Base-by-base conservation (phyloP, 2,888 invertebrate species). In the Napeogenes sylphis region DNA sequence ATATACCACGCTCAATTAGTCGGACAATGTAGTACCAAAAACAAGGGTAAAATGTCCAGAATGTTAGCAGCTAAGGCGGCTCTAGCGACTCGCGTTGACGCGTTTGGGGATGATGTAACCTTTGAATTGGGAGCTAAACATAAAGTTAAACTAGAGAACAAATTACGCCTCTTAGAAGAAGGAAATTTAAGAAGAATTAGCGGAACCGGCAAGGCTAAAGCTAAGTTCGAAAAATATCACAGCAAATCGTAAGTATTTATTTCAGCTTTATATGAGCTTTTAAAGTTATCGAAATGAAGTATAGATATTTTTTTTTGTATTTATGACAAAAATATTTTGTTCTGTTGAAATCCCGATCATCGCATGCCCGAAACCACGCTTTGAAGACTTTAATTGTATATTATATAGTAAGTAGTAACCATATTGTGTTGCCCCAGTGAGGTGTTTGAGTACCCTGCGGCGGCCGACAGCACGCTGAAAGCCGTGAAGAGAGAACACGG, bases 21-120 rank as follows among this genome's bases (percentile, higher is more conserved):
- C 6, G 97, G 98, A 0, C 97, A 98, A 80, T 93, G 96, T 1
- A 96, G 95, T 77, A 93, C 95, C 0, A 97, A 96, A 82, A 95
- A 97, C 73, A 99, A 99, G 84, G 99, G 99, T 64, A 96, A 95
- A 86, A 95, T 96, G 93, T 97, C 99, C 0, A 92, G 99, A 74
- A 99, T 99, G 94, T 89, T 99, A 72, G 99, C 99, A 1, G 98
- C 99, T 0, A 99, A 99, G 84, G 96, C 98, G 0, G 93, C 99
- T 0, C 84, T 99, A 45, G 97, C 97, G 0, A 96, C 97, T 0
- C 93, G 99, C 73, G 95, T 98, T 0, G 99, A 99, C 84, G 99
- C 99, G 0, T 93, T 99, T 30, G 98, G 98, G 0, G 99, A 99
- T 80, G 98, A 97, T 51, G 93, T 93, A 0, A 90, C 89, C 0